Conservation (phyloP, 1,140 invertebrate species). For the Pogonomyrmex californicus region DNA sequence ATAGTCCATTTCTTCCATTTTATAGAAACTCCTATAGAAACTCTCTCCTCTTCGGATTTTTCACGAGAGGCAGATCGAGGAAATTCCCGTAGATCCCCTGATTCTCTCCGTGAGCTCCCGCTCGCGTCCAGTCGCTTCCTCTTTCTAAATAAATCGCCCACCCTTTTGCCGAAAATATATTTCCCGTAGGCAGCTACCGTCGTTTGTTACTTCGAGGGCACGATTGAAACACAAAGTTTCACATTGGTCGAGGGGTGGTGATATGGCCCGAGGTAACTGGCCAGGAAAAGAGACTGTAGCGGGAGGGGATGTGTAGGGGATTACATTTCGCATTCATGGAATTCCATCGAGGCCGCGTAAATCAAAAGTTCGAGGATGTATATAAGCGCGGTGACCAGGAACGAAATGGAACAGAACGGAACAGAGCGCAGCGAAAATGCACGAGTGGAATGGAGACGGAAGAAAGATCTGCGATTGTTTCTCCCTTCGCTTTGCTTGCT, state of each 20-base stretch:
- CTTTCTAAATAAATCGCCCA: conserved; percentile 46
- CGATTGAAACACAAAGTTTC: conserved; percentile 69
- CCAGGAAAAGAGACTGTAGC: conserved; percentile 4
- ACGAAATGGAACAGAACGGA: background rate
- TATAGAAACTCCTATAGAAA: background rate
- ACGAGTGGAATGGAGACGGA: conserved; percentile 14
- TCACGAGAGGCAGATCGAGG: background rate
- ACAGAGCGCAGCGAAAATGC: conserved; percentile 31
- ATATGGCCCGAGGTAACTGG: conserved; percentile 58
- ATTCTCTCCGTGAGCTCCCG: background rate
- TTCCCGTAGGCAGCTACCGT: conserved; percentile 26
- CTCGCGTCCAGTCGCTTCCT: conserved; percentile 15
- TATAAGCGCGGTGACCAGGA: conserved; percentile 33
- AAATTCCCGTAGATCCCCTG: conserved; percentile 17
- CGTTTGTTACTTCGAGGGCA: conserved; percentile 61
- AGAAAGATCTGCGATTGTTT: conserved; percentile 22
- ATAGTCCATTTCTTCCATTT: background rate
- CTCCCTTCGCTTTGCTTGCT: conserved; percentile 24
- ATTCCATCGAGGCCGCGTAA: conserved; percentile 71
- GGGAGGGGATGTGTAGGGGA: conserved; percentile 35
- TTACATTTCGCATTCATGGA: conserved; percentile 77
- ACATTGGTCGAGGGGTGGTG: conserved; percentile 46
- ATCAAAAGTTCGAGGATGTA: conserved; percentile 72
- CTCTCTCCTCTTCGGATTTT: conserved; percentile 2
- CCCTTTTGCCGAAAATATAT: conserved; percentile 61